phyloP scores from a whole-genome alignment of 2,113 vertebrate genomes.

The Gallinago undulata region DNA sequence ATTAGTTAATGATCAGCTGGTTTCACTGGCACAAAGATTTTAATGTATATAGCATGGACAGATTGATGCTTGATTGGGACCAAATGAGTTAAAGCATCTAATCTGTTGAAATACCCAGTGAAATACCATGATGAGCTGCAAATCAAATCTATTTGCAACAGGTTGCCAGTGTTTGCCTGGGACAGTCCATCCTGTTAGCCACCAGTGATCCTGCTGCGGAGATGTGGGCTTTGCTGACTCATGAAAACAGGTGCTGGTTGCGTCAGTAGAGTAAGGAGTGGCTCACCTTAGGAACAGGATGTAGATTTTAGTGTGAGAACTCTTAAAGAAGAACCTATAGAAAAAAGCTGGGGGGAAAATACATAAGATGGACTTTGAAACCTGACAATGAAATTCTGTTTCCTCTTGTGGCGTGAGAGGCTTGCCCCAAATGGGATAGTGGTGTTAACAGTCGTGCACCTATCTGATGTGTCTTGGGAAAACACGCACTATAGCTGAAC shows the following conservation, averaged over 20 bases:
- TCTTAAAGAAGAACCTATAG: neutral
- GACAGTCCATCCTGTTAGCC: neutral
- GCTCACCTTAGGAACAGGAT: neutral
- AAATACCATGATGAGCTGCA: neutral
- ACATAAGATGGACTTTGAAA: neutral
- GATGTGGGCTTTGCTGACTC: neutral
- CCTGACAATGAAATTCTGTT: neutral
- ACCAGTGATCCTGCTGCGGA: neutral
- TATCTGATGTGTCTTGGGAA: neutral
- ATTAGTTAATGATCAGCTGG: neutral
- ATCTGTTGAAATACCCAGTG: neutral
- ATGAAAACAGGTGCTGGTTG: neutral
- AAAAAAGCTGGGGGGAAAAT: neutral
- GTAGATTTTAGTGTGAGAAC: neutral
- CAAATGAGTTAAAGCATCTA: neutral
- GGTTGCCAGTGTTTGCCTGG: neutral
- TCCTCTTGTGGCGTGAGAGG: neutral
- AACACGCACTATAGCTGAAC: neutral
- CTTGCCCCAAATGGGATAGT: neutral
- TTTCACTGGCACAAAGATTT: neutral
- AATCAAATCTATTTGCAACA: neutral
- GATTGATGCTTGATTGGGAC: neutral
- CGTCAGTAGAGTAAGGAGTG: neutral
- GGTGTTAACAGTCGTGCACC: rapidly evolving
- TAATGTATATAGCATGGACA: neutral